Conservation (phyloP, 2,888 invertebrate species). For the Busseola fusca region DNA sequence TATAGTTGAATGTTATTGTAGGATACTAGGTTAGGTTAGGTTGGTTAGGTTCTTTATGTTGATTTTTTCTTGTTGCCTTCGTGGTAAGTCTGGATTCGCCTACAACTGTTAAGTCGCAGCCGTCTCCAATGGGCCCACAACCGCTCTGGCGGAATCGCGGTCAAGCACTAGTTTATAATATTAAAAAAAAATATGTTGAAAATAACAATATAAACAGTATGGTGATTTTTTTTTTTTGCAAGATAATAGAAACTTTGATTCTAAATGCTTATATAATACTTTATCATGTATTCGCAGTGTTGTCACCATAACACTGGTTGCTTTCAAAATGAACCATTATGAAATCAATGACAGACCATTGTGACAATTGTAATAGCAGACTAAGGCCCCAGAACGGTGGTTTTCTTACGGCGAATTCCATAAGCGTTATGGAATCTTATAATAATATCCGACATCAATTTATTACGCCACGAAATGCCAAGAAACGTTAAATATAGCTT, state of each 20-base stretch:
- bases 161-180: too few species aligned
- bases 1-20: conserved; percentile 12
- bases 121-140: background rate
- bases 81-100: background rate
- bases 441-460: conserved; percentile 48
- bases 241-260: background rate
- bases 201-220: background rate
- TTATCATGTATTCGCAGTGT: background rate
- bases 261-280: background rate
- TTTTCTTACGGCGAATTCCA: conserved; percentile 31
- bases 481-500: conserved; percentile 39
- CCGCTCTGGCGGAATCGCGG: too few species aligned
- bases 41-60: too few species aligned
- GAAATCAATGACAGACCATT: too few species aligned
- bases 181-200: background rate
- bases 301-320: too few species aligned
- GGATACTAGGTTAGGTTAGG: conserved; percentile 3
- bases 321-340: too few species aligned
- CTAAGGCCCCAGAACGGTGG: background rate
- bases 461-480: conserved; percentile 40
- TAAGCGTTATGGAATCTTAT: conserved; percentile 31
- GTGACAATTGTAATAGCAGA: too few species aligned
- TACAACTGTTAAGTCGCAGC: background rate
- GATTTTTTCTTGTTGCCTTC: too few species aligned
- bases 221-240: too few species aligned